phyloP scores from a whole-genome alignment of 2,888 invertebrate species.

The Platycheirus albimanus region DNA sequence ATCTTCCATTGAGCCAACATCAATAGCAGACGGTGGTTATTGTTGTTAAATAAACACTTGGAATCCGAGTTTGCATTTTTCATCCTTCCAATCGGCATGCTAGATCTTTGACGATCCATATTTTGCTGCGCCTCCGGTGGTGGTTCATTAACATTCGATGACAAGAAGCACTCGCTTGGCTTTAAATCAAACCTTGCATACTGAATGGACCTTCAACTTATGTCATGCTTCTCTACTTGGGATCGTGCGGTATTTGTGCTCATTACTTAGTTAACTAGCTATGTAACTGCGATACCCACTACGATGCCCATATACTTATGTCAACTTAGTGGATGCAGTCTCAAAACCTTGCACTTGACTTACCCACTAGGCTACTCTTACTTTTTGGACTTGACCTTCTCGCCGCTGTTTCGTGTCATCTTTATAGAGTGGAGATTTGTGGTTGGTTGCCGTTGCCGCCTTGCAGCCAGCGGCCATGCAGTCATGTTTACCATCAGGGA shows the following conservation, averaged over 20 bases:
- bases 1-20: background rate
- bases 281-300: background rate
- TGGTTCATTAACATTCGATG: background rate
- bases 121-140: background rate
- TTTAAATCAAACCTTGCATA: background rate
- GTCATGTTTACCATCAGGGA: conserved; percentile 28
- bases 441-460: background rate
- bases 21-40: background rate
- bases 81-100: background rate
- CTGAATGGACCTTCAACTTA: conserved; percentile 30
- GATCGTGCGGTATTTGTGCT: conserved; percentile 2
- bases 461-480: background rate
- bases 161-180: conserved; percentile 3
- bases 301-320: background rate
- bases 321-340: conserved; percentile 52
- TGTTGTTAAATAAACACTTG: background rate
- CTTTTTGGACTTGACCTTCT: conserved; percentile 72
- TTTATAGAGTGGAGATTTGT: background rate
- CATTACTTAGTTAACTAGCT: too few relatives aligned
- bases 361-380: conserved; percentile 54
- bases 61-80: background rate
- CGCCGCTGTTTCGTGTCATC: conserved; percentile 42
- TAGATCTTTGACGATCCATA: background rate
- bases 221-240: background rate
- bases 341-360: conserved; percentile 74